phyloP scores from a whole-genome alignment of 2,888 invertebrate genomes.

The Neoitamus cyanurus region DNA sequence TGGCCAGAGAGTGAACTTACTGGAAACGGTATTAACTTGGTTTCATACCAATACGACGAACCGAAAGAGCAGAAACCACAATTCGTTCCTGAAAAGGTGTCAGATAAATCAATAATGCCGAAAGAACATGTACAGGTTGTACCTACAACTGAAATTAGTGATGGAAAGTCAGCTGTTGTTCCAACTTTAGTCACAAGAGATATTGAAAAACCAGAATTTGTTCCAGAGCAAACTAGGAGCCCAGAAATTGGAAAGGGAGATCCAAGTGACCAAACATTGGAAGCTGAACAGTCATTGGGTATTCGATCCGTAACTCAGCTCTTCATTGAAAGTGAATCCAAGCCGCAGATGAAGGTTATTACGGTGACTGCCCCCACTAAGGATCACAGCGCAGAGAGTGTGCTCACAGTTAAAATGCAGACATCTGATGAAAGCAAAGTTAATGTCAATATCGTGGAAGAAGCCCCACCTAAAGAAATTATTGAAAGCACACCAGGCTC shows the following conservation, averaged over 20 bases:
- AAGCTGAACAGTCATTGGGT: background rate
- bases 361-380: slow-evolving; percentile 65
- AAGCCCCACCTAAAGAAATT: slow-evolving; percentile 56
- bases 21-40: slow-evolving; percentile 60
- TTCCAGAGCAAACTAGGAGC: background rate
- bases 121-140: background rate
- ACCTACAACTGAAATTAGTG: background rate
- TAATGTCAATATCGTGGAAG: slow-evolving; percentile 63
- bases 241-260: background rate
- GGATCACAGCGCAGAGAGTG: slow-evolving; percentile 61
- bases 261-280: background rate
- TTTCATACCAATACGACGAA: slow-evolving; percentile 61
- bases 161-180: background rate
- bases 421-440: slow-evolving; percentile 58
- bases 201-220: background rate
- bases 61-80: background rate
- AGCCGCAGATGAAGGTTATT: slow-evolving; percentile 56
- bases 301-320: slow-evolving; percentile 58
- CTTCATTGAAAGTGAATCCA: slow-evolving; percentile 61
- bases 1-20: slow-evolving; percentile 63
- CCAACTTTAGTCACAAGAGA: background rate
- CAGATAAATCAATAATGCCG: background rate
- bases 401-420: slow-evolving; percentile 60
- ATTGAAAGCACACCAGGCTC: slow-evolving; percentile 62
- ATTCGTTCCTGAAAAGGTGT: background rate